Evolutionary conservation across 2,797 vertebrate species (phyloP), one percentile per base, ranked within the genome.

Genomic region (Psittacula derbiana): DNA sequence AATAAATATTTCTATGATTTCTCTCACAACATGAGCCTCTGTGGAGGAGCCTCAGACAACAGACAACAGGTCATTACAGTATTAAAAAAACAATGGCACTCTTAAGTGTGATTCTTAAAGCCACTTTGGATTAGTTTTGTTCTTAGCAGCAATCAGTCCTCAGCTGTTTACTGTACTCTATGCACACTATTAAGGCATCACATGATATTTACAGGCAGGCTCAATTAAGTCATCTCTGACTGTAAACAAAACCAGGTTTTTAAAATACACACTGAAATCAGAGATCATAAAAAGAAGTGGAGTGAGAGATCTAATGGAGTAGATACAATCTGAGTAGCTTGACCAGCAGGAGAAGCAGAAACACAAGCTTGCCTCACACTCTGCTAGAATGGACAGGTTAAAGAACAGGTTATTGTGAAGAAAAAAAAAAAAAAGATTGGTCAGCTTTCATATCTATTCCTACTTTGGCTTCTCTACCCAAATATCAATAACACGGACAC

Each of bases 151-250:
- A 92, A 87, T 85, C 44, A 67, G 57, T 73, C 41, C 90, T 93
- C 90, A 89, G 76, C 91, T 90, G 82, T 96, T 96, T 94, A 81
- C 76, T 74, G 91, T 93, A 86, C 90, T 84, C 80, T 25, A 6
- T 69, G 73, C 87, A 82, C 71, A 81, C 76, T 65, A 92, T 94
- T 94, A 96, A 84, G 73, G 52, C 49, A 84, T 47, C 91, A 93
- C 7, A 36, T 93, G 95, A 91, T 33, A 80, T 60, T 74, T 86
- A 91, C 30, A 92, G 73, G 65, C 65, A 93, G 66, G 65, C 76
- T 91, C 91, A 79, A 83, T 92, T 89, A 82, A 94, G 40, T 74
- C 38, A 79, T 75, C 87, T 90, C 73, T 38, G 36, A 80, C 44
- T 67, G 90, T 55, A 96, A 94, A 90, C 19, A 50, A 79, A 86